Base-by-base conservation (phyloP, 2,888 invertebrate species). In the Chloromyia formosa region DNA sequence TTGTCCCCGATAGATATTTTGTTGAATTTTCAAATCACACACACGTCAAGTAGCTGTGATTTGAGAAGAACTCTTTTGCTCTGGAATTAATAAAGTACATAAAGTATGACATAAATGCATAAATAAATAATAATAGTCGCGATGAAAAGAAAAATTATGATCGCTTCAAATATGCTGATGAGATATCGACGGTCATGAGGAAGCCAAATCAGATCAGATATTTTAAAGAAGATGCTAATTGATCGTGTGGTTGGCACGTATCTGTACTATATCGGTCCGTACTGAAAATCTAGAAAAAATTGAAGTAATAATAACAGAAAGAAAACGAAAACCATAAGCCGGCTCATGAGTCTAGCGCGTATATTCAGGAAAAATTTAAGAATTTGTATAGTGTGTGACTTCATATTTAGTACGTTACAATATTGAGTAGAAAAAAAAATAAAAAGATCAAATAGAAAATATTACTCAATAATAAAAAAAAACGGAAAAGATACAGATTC, bases 241-340 rank as follows among this genome's bases (percentile, higher is more conserved):
- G 82, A 81, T 81, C 81, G 83, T 84, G 82, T 81, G 42, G 45
- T 35, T 35, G 27, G 27, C 27, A 35, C 3, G n/a, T n/a, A n/a
- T n/a, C n/a, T n/a, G n/a, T n/a, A n/a, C n/a, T n/a, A n/a, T n/a
- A n/a, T n/a, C n/a, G n/a, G n/a, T n/a, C n/a, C n/a, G n/a, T n/a
- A n/a, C n/a, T n/a, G n/a, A n/a, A n/a, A n/a, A n/a, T n/a, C n/a
- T n/a, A n/a, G n/a, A n/a, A n/a, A n/a, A n/a, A n/a, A n/a, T n/a
- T n/a, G n/a, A n/a, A n/a, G 2, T 35, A 35, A 35, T 35, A 35
- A 35, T 35, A 35, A 35, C 7, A 35, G 27, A 35, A 35, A 7
- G 27, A 35, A 35, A 35, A 35, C 27, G 27, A 35, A 35, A 35
- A 35, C 27, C 27, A 35, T 35, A 35, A 35, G 27, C 27, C 27